These are phyloP conservation scores for Irena cyanogastra DNA, from an alignment of 2,113 vertebrate species.

Conservation along the genomic window DNA sequence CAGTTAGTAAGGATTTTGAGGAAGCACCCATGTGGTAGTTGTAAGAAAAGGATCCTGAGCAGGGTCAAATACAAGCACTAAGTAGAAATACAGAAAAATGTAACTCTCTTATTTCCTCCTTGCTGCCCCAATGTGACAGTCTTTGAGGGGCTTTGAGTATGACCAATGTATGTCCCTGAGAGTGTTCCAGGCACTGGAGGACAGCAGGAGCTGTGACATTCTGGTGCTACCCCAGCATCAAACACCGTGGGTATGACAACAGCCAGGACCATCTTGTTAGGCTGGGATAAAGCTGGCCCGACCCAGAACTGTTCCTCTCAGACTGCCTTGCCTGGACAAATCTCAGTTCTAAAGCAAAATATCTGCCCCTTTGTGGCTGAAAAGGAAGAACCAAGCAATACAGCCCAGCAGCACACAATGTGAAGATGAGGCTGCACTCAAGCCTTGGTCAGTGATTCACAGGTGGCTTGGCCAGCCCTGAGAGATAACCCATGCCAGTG, in stretches of 20 bases:
- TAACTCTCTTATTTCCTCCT: not conserved
- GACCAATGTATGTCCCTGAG: not conserved
- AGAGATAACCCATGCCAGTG: fast-evolving
- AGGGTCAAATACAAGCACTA: not conserved
- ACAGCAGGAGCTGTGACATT: not conserved
- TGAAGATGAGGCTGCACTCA: not conserved
- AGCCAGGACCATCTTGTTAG: not conserved
- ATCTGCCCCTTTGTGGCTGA: not conserved
- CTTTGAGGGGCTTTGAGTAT: not conserved
- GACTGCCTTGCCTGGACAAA: not conserved
- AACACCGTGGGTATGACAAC: not conserved
- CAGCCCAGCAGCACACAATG: not conserved
- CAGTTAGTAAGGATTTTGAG: not conserved
- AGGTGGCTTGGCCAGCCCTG: not conserved
- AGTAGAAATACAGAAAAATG: not conserved
- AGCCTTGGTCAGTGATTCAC: not conserved
- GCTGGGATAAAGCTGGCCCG: not conserved
- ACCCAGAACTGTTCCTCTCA: not conserved
- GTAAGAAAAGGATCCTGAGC: not conserved
- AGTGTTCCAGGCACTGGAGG: not conserved
- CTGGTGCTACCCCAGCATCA: not conserved
- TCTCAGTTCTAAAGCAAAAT: not conserved
- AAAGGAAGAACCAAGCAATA: not conserved
- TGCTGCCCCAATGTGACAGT: not conserved
- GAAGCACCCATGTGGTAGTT: not conserved